Evolutionary conservation across 2,113 vertebrate genomes (phyloP).

Genomic region (Sphyrna mokarran): DNA sequence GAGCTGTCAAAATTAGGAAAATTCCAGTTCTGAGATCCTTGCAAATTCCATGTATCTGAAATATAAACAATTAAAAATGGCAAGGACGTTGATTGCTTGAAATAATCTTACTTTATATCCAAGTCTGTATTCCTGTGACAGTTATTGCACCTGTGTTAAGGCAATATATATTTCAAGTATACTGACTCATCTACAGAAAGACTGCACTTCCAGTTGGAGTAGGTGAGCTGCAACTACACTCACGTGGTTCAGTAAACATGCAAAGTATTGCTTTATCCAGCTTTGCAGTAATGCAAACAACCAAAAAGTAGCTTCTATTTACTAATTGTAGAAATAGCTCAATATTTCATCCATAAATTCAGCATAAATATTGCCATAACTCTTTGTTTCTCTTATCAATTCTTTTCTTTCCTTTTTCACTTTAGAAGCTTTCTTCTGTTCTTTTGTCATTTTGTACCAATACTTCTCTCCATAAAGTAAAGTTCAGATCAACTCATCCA

Average conservation of each 20-base stretch:
- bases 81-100: neutral
- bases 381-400: neutral
- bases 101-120: neutral
- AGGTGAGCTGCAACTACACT: neutral
- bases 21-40: neutral
- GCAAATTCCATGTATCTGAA: slow-evolving; percentile 1
- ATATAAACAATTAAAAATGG: neutral
- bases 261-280: neutral
- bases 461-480: neutral
- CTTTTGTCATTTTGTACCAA: neutral
- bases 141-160: neutral
- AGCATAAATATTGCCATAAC: neutral
- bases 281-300: neutral
- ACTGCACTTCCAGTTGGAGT: neutral
- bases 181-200: neutral
- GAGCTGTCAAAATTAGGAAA: neutral
- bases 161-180: neutral
- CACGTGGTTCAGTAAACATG: neutral
- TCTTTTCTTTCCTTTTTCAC: neutral
- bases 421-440: neutral
- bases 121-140: neutral
- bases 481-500: neutral
- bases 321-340: neutral
- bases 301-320: neutral
- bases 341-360: neutral